Evolutionary conservation across 2,888 invertebrate species (phyloP).

Genomic region (Anaspis maculata): DNA sequence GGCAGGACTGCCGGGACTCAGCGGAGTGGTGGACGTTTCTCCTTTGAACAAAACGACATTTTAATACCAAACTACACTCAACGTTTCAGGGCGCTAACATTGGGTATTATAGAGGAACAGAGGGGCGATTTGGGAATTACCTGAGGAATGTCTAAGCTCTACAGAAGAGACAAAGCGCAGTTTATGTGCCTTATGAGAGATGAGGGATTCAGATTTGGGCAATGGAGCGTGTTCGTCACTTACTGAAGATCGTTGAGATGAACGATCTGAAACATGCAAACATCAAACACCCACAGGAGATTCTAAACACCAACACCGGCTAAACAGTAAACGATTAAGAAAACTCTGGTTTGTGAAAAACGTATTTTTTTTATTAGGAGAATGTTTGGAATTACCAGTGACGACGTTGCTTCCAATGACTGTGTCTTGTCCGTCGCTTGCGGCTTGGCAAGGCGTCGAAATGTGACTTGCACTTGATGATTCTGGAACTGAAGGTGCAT

Average conservation of each 20-base stretch:
- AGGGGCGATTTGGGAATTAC: slow-evolving; percentile 39
- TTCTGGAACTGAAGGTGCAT: slow-evolving; percentile 21
- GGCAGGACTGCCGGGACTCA: slow-evolving; percentile 64
- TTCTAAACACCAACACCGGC: neutral
- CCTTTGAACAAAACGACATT: slow-evolving; percentile 46
- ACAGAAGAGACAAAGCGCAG: slow-evolving; percentile 75
- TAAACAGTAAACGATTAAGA: too few relatives aligned
- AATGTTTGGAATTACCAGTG: too few relatives aligned
- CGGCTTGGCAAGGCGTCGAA: slow-evolving; percentile 37
- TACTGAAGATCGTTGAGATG: slow-evolving; percentile 49
- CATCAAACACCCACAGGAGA: slow-evolving; percentile 10
- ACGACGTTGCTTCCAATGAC: too few relatives aligned
- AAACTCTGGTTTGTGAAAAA: too few relatives aligned
- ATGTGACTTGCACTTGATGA: slow-evolving; percentile 38
- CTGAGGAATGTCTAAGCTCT: slow-evolving; percentile 71
- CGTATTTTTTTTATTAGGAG: too few relatives aligned
- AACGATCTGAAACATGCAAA: slow-evolving; percentile 51
- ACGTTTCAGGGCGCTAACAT: too few relatives aligned
- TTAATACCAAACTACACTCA: neutral
- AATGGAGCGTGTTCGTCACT: slow-evolving; percentile 46
- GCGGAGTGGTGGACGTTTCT: slow-evolving; percentile 65
- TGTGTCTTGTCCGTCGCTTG: slow-evolving; percentile 33
- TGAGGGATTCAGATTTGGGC: slow-evolving; percentile 38
- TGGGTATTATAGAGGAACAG: too few relatives aligned
- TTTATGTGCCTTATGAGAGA: slow-evolving; percentile 55